Percentiles rank a stretch among this genome's conserved stretches.
Conservation (phyloP, 1,140 invertebrate genomes). For the Drosophila cardini region DNA sequence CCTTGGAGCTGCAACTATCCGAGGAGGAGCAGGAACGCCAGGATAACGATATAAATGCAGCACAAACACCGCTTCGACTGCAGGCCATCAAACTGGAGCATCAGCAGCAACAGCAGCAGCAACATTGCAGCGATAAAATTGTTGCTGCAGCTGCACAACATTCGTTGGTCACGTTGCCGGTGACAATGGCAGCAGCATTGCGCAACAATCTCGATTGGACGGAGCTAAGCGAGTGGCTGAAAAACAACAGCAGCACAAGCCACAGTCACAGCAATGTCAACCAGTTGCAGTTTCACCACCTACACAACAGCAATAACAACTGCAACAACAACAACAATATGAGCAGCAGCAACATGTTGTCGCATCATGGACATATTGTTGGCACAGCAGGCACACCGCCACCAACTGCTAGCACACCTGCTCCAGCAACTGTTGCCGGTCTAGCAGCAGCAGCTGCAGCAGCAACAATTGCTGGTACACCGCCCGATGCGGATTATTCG, state of each 20-base stretch:
- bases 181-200: slow-evolving; percentile 51
- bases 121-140: slow-evolving; percentile 39
- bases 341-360: slow-evolving; percentile 22
- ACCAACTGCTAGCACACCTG: slow-evolving; percentile 1
- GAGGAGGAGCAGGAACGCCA: slow-evolving; percentile 12
- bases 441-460: slow-evolving; percentile 1
- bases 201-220: slow-evolving; percentile 64
- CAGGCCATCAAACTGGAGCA: slow-evolving; percentile 70
- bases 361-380: slow-evolving; percentile 16
- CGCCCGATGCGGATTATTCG: slow-evolving; percentile 76
- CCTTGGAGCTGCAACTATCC: slow-evolving; percentile 58
- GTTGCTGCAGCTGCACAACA: slow-evolving; percentile 45
- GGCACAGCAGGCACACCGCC: slow-evolving; percentile 7
- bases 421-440: slow-evolving; percentile 1
- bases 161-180: slow-evolving; percentile 62
- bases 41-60: not conserved
- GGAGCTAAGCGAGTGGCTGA: slow-evolving; percentile 64
- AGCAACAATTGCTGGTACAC: slow-evolving; percentile 1
- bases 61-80: slow-evolving; percentile 48
- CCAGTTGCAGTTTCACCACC: slow-evolving; percentile 17
- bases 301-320: slow-evolving; percentile 21
- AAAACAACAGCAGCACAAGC: slow-evolving; percentile 30
- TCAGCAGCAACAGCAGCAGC: slow-evolving; percentile 18
- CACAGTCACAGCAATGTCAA: slow-evolving; percentile 15
- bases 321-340: slow-evolving; percentile 16